A percentile compares a stretch with the other conserved stretches of the same genome.
Conservation (phyloP, 2,888 invertebrate genomes). For the Meghimatium bilineatum region DNA sequence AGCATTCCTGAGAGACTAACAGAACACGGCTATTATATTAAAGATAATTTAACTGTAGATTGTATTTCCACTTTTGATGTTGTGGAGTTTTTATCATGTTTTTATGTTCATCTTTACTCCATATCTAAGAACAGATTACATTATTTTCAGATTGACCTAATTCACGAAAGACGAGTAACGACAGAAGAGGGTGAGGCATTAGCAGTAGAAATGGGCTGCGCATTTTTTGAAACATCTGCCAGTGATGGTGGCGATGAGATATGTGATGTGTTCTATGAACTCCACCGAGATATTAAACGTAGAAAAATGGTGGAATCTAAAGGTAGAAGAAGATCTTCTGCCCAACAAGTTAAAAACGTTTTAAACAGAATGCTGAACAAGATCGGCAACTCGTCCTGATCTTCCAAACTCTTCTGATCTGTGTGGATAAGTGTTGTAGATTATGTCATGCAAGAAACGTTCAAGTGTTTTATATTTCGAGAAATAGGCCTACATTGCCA, state of each 20-base stretch:
- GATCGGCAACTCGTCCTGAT: slow-evolving; percentile 52
- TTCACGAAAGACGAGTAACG: slow-evolving; percentile 67
- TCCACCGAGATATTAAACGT: slow-evolving; percentile 73
- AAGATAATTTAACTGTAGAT: no score
- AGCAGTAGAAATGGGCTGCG: slow-evolving; percentile 72
- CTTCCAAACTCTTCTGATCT: neutral
- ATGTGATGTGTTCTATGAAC: slow-evolving; percentile 73
- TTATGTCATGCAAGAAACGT: no score
- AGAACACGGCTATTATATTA: no score
- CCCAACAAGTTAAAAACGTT: slow-evolving; percentile 70
- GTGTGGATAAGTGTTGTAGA: neutral
- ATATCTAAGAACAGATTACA: no score
- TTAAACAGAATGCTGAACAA: slow-evolving; percentile 63
- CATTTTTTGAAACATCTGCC: slow-evolving; percentile 75
- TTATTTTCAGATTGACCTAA: slow-evolving; percentile 52
- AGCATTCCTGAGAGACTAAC: no score
- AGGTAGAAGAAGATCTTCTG: slow-evolving; percentile 73
- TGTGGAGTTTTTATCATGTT: no score
- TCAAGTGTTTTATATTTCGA: no score
- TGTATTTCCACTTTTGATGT: no score
- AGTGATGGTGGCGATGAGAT: slow-evolving; percentile 74
- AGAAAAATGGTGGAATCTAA: slow-evolving; percentile 69
- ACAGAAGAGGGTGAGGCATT: slow-evolving; percentile 69
- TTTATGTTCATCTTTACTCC: no score
- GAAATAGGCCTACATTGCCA: no score